Conservation (phyloP, 2,888 invertebrate species). For the Byasa hedistus region DNA sequence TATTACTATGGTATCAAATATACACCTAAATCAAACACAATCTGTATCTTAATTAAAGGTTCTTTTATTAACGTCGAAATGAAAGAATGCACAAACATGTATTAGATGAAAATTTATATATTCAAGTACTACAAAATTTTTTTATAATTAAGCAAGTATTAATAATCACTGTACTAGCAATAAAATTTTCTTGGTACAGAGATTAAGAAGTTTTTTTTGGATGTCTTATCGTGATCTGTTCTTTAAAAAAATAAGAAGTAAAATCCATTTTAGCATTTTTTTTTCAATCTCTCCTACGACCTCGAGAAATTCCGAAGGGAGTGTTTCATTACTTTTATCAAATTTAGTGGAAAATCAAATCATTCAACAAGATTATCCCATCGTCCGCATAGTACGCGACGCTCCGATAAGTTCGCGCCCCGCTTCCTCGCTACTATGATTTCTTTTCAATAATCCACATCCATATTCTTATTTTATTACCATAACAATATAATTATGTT, state of each 20-base stretch:
- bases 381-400: slow-evolving; percentile 45
- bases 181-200: too few species aligned
- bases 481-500: background rate
- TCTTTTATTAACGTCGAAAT: too few species aligned
- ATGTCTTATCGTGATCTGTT: too few species aligned
- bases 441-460: slow-evolving; percentile 10
- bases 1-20: too few species aligned
- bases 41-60: too few species aligned
- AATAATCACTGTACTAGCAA: too few species aligned
- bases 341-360: slow-evolving; percentile 79
- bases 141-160: too few species aligned
- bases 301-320: slow-evolving; percentile 53
- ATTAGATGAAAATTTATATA: too few species aligned
- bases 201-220: too few species aligned
- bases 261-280: slow-evolving; percentile 45
- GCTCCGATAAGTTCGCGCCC: slow-evolving; percentile 31
- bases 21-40: too few species aligned
- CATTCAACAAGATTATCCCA: slow-evolving; percentile 74
- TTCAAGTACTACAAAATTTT: too few species aligned
- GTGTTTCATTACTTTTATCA: slow-evolving; percentile 77
- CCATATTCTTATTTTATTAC: background rate
- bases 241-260: slow-evolving; percentile 31
- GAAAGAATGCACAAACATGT: too few species aligned
- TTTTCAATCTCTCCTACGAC: slow-evolving; percentile 47
- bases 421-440: slow-evolving; percentile 16